phyloP scores from a whole-genome alignment of 2,888 invertebrate genomes.

The Balanococcus diminutus region DNA sequence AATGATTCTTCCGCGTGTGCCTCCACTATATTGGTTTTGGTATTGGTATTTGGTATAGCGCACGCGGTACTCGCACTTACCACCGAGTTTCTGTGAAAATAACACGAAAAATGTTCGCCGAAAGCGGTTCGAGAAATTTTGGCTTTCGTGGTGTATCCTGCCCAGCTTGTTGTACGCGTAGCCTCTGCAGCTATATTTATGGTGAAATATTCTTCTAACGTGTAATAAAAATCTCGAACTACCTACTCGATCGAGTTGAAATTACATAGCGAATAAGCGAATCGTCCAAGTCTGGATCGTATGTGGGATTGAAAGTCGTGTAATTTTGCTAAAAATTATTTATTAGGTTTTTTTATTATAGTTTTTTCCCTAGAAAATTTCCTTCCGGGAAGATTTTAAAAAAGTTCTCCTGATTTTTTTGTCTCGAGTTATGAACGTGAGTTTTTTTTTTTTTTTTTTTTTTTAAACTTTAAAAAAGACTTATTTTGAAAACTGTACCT shows the following conservation, averaged over 20 bases:
- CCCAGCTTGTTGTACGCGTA: background rate
- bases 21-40: background rate
- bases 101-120: background rate
- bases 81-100: background rate
- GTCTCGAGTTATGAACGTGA: too few relatives aligned
- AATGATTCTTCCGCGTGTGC: background rate
- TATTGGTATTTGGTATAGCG: too few relatives aligned
- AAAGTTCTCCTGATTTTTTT: too few relatives aligned
- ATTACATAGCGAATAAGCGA: background rate
- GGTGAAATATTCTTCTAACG: background rate
- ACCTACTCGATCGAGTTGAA: background rate
- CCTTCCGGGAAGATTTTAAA: too few relatives aligned
- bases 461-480: too few relatives aligned
- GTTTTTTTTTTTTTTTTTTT: too few relatives aligned
- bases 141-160: background rate
- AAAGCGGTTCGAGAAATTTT: conserved; percentile 18
- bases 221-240: background rate
- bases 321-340: too few relatives aligned
- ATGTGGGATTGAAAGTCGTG: background rate
- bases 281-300: background rate
- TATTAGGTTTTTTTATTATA: too few relatives aligned
- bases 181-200: background rate
- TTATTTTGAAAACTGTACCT: too few relatives aligned
- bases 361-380: too few relatives aligned
- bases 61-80: background rate